phyloP scores from a whole-genome alignment of 2,797 vertebrate species.

The Microctenopoma stevenorrisi region DNA sequence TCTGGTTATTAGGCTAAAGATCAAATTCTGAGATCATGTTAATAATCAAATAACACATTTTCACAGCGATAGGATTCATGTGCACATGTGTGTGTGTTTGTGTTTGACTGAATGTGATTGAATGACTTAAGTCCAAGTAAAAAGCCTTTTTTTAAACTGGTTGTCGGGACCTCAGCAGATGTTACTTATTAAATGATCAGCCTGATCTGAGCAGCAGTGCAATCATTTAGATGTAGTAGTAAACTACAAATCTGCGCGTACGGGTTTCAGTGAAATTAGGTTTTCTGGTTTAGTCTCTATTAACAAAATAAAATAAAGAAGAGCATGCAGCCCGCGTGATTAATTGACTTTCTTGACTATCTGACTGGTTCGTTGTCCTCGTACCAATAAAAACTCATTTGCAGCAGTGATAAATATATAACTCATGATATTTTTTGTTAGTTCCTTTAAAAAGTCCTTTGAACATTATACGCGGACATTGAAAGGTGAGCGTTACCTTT shows the following conservation, averaged over 20 bases:
- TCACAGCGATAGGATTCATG: background rate
- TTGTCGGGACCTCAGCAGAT: conserved; percentile 43
- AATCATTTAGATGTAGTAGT: background rate
- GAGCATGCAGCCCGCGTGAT: too few species aligned
- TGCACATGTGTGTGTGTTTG: background rate
- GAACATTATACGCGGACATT: conserved; percentile 1
- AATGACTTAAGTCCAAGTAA: conserved; percentile 33
- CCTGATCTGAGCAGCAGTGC: conserved; percentile 16
- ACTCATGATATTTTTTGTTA: too few species aligned
- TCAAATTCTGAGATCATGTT: conserved; percentile 23
- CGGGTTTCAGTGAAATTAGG: conserved; percentile 17
- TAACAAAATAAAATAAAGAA: background rate
- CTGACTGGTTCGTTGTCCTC: too few species aligned
- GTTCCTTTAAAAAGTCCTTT: background rate
- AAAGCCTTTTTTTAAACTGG: conserved; percentile 32
- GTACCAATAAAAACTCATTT: too few species aligned
- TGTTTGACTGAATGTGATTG: conserved; percentile 29
- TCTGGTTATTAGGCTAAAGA: conserved; percentile 14
- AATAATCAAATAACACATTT: conserved; percentile 32
- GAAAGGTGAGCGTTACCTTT: conserved; percentile 35
- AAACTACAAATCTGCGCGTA: conserved; percentile 5
- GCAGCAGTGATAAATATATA: background rate
- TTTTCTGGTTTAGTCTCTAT: background rate
- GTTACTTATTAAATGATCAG: conserved; percentile 47
- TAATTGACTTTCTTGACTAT: too few species aligned